Base-by-base conservation (phyloP, 1,140 invertebrate species). In the Papilio dardanus region DNA sequence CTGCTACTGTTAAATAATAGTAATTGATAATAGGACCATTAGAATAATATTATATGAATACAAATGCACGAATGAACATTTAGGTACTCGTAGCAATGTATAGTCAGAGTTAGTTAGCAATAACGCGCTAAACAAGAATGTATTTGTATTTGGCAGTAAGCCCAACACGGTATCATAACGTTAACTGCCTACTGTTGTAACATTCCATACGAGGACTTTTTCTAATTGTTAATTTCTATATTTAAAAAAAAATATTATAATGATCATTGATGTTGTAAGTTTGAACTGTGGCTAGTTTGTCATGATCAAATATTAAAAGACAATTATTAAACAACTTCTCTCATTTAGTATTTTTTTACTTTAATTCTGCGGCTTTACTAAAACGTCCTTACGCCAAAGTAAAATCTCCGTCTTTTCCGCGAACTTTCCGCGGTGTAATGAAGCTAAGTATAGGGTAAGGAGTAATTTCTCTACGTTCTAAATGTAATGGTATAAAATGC, bases 101-200 rank as follows among this genome's bases (percentile, higher is more conserved):
- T 30, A 62, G 54, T 62, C 10, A 28, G 54, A 62, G 3, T 30
- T 54, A 54, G 46, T 54, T 58, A 62, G 24, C 10, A 30, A 62
- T 62, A 28, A 28, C 5, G 12, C 12, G 24, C 54, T 62, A 5
- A 62, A 30, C 24, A 62, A 62, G 54, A 62, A 62, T 62, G 12
- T 62, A 62, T 62, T 62, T 62, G 12, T 62, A 62, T 62, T 62
- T 62, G 54, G 54, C 54, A 62, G 24, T 2, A 28, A 62, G 24
- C 24, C 12, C 7, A 12, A 21, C 19, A 28, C 54, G 1, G 54
- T 62, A 62, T 62, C 50, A 58, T 14, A 62, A 28, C 54, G 54
- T 62, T 62, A 62, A 62, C 54, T 4, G 54, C 10, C 10, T 28
- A 62, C 24, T 16, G 5, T 62, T 62, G 54, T 30, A 62, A 4